Percentiles rank a stretch among this genome's conserved stretches.
phyloP scores from a whole-genome alignment of 1,140 invertebrate species.

The Drosophila watanabei region DNA sequence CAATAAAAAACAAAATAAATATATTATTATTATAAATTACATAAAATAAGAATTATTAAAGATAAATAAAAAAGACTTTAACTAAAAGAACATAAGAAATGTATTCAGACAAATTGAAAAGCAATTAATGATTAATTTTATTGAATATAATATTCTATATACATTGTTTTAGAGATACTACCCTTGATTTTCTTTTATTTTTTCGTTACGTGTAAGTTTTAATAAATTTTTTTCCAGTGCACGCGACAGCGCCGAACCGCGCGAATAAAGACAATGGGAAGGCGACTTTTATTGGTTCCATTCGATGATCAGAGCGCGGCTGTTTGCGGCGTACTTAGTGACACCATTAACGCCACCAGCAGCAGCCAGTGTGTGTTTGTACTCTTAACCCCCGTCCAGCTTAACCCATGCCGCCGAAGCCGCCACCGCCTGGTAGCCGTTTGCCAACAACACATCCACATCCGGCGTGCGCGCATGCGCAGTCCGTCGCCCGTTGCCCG shows the following conservation, averaged over 20 bases:
- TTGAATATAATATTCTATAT: not conserved
- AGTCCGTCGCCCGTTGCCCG: conserved; percentile 9
- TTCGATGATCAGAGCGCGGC: conserved; percentile 81
- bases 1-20: too few relatives aligned
- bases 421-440: conserved; percentile 26
- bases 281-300: conserved; percentile 85
- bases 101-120: too few relatives aligned
- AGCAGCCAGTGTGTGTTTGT: conserved; percentile 8
- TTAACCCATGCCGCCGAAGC: conserved; percentile 9
- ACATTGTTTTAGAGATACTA: not conserved
- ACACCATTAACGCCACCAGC: conserved; percentile 76
- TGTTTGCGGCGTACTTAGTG: conserved; percentile 80
- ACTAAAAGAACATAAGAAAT: too few relatives aligned
- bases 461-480: conserved; percentile 76
- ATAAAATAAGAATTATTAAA: too few relatives aligned
- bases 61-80: too few relatives aligned
- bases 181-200: not conserved
- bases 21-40: too few relatives aligned
- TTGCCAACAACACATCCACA: conserved; percentile 68
- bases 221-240: conserved; percentile 16
- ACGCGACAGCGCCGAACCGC: conserved; percentile 42
- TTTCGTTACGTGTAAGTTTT: too few relatives aligned
- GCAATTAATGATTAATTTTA: too few relatives aligned
- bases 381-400: conserved; percentile 7
- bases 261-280: conserved; percentile 81